Percentiles rank a stretch among this genome's conserved stretches.
These are phyloP conservation scores for Ferrisia virgata DNA, from an alignment of 2,888 invertebrate genomes.

Conservation along the genomic window DNA sequence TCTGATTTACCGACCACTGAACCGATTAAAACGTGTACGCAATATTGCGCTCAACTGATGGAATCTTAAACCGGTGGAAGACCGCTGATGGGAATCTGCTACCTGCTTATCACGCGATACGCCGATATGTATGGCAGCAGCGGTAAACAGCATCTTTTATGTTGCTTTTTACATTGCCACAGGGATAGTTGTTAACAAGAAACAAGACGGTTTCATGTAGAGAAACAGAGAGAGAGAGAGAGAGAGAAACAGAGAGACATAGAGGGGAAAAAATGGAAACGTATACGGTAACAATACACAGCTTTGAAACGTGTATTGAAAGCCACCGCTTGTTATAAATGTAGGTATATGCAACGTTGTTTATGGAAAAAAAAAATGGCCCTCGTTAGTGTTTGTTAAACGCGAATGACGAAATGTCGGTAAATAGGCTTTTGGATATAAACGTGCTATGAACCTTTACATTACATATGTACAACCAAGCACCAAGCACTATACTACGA, in stretches of 20 bases:
- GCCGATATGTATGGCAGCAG: constrained; percentile 41
- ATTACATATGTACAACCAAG: too few relatives aligned
- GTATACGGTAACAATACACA: constrained; percentile 41
- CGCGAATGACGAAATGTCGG: constrained; percentile 36
- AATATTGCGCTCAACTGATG: constrained; percentile 43
- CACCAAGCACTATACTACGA: too few relatives aligned
- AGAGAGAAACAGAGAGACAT: not conserved
- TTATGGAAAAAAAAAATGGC: constrained; percentile 42
- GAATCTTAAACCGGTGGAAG: constrained; percentile 43
- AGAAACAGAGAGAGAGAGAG: not conserved
- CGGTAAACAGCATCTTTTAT: constrained; percentile 44
- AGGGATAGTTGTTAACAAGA: constrained; percentile 45
- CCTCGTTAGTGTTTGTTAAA: constrained; percentile 40
- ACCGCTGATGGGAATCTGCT: constrained; percentile 45
- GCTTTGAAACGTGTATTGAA: constrained; percentile 32
- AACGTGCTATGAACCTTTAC: too few relatives aligned
- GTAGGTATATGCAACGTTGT: constrained; percentile 29
- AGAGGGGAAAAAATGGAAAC: constrained; percentile 34
- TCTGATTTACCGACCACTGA: constrained; percentile 40
- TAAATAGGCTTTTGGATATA: constrained; percentile 3
- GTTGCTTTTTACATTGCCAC: constrained; percentile 41
- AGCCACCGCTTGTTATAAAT: constrained; percentile 41
- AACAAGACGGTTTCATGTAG: constrained; percentile 44
- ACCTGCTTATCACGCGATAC: constrained; percentile 45
- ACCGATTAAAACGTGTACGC: constrained; percentile 40